These are phyloP conservation scores for Chiloscyllium punctatum DNA, from an alignment of 2,797 vertebrate species.

Conservation along the genomic window DNA sequence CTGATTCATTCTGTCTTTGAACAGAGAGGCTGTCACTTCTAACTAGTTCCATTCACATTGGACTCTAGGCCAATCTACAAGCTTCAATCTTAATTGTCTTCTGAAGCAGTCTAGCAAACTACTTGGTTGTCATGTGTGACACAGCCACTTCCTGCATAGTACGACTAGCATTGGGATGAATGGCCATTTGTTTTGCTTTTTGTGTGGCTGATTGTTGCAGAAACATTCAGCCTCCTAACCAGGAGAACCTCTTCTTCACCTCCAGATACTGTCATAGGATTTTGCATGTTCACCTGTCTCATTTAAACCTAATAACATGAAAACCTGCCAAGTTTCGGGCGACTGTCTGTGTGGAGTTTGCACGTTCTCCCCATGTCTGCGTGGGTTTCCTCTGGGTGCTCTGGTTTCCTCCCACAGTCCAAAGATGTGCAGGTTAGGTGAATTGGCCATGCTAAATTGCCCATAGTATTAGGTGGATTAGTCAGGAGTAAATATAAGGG, in stretches of 20 bases:
- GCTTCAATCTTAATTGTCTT: background rate
- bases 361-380: too few species aligned
- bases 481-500: too few species aligned
- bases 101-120: background rate
- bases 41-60: background rate
- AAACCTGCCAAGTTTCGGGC: background rate
- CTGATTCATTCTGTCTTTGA: slow-evolving; percentile 4
- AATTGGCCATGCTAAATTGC: too few species aligned
- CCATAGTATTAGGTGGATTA: too few species aligned
- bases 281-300: background rate
- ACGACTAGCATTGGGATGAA: background rate
- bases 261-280: background rate
- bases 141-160: background rate
- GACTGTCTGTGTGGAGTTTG: too few species aligned
- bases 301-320: background rate
- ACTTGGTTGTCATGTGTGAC: background rate
- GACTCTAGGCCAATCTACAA: slow-evolving; percentile 43
- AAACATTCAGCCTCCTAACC: background rate
- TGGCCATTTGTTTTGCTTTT: background rate
- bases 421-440: too few species aligned
- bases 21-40: background rate
- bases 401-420: too few species aligned
- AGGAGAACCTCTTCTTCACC: background rate
- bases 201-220: background rate
- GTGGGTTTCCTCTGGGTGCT: too few species aligned